Evolutionary conservation across 2,113 vertebrate species (phyloP), one percentile per base, ranked within the genome.

Genomic region (Nanorana parkeri): DNA sequence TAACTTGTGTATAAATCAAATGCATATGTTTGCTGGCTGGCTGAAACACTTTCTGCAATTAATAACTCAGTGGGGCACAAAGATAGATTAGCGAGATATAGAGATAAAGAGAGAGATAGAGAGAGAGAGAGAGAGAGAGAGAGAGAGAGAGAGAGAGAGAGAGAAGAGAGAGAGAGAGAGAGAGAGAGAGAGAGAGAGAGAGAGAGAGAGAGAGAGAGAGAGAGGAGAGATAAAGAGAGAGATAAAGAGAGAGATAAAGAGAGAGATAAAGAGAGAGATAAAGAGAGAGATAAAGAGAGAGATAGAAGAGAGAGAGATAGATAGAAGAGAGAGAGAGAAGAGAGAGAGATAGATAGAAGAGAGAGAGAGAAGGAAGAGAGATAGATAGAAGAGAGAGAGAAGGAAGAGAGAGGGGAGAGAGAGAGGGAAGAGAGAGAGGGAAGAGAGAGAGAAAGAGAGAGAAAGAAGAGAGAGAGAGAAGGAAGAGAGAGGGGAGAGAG

Each of bases 1-100:
- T 65, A 74, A 81, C 55, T 61, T 54, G 52, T 10, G 7, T 58
- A 82, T 76, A 82, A 51, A 82, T 60, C 63, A 60, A 68, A 32
- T 55, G 72, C 69, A 56, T 47, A 47, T 60, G 66, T 60, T 58
- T 55, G 20, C 26, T 65, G 10, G 61, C 20, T 4, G 19, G 16
- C 61, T 36, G n/a, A 63, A 61, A 21, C 28, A 11, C 60, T 64
- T 11, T 36, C 36, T n/a, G 26, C 41, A 26, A 47, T 47, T 68
- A 41, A 15, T 47, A 47, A 55, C 2, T 26, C 10, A 17, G 8
- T 64, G 24, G 3, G 61, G 13, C 17, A 28, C 8, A 29, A 4
- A 19, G 15, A 32, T 29, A 65, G 24, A 29, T 15, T 19, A 65
- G 26, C 29, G 6, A 65, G 63, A 65, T 65, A 64, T 21, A 64